phyloP scores from a whole-genome alignment of 2,888 invertebrate species.

The Ctena decussata region DNA sequence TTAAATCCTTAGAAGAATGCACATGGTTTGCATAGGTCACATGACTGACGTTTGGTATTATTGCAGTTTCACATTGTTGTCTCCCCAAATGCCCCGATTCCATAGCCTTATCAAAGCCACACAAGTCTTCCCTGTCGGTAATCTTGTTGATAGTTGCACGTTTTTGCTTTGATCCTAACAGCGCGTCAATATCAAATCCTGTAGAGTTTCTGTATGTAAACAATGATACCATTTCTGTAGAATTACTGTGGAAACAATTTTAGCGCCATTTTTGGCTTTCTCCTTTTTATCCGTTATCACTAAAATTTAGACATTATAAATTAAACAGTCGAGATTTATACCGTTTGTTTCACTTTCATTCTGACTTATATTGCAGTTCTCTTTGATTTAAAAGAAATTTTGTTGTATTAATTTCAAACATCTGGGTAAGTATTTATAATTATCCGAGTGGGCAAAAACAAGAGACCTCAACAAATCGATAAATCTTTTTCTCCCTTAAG shows the following conservation, averaged over 20 bases:
- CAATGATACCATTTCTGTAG: not conserved
- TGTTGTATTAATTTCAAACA: not conserved
- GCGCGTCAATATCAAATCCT: constrained; percentile 48
- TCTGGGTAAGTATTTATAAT: not conserved
- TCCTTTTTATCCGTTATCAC: too few species aligned
- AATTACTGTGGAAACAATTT: not conserved
- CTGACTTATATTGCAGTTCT: not conserved
- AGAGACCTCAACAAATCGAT: not conserved
- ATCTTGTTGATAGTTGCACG: too few species aligned
- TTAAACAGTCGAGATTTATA: too few species aligned
- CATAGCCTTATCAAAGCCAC: not conserved
- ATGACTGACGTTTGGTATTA: not conserved
- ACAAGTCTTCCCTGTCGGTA: not conserved
- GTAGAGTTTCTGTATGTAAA: not conserved
- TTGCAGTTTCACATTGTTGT: not conserved
- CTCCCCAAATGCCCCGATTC: not conserved
- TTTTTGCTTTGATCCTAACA: constrained; percentile 1
- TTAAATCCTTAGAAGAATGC: not conserved
- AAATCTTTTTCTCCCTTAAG: not conserved
- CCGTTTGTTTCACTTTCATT: not conserved
- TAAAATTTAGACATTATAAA: too few species aligned
- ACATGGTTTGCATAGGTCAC: not conserved
- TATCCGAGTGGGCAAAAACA: not conserved
- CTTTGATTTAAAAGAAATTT: not conserved
- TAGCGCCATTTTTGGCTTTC: not conserved